Conservation (phyloP, 1,140 invertebrate genomes). For the Formica selysi region DNA sequence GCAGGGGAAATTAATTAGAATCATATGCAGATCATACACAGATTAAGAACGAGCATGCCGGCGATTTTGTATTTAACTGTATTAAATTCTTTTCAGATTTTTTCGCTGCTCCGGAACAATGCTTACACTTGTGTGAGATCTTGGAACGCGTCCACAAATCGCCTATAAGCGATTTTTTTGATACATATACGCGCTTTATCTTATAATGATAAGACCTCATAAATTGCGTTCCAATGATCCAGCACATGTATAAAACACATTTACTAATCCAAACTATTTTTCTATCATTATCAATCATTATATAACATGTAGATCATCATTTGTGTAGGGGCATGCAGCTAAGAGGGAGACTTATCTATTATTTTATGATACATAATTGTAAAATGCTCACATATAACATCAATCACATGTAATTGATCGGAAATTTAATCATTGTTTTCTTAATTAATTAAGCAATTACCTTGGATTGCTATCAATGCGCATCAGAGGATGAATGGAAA, state of each 20-base stretch:
- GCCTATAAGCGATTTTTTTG: background rate
- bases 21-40: background rate
- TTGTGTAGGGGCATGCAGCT: background rate
- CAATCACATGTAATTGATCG: background rate
- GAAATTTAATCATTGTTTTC: conserved; percentile 65
- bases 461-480: conserved; percentile 94
- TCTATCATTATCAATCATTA: background rate
- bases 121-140: background rate
- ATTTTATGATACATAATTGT: conserved; percentile 11
- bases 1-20: background rate
- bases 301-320: background rate
- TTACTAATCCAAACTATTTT: background rate
- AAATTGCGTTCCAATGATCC: background rate
- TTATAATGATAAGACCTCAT: background rate
- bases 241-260: background rate
- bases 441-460: conserved; percentile 84
- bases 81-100: conserved; percentile 33
- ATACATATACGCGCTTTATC: background rate
- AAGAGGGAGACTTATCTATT: background rate
- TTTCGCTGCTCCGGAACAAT: background rate
- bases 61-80: background rate
- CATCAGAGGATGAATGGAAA: conserved; percentile 90
- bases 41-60: background rate
- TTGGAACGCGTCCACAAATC: background rate
- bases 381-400: conserved; percentile 12